phyloP scores from a whole-genome alignment of 2,113 vertebrate genomes.

The Psittacara wagleri region DNA sequence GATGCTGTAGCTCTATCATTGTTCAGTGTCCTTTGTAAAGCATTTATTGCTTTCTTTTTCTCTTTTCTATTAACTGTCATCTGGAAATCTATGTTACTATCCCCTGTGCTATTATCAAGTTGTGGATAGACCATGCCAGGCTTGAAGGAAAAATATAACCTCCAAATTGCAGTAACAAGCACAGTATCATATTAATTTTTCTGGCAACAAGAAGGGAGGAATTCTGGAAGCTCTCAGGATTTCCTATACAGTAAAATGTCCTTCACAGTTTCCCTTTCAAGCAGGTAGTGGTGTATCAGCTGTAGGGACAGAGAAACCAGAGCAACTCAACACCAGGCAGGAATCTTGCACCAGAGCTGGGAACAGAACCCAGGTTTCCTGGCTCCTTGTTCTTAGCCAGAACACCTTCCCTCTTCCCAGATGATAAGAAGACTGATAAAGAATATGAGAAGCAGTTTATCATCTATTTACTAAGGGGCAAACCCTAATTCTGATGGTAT shows the following conservation, averaged over 20 bases:
- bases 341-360: neutral
- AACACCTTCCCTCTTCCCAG: neutral
- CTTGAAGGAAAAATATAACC: neutral
- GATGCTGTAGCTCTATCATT: neutral
- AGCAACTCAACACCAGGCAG: neutral
- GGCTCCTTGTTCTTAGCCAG: neutral
- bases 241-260: neutral
- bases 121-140: neutral
- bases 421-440: slow-evolving; percentile 10
- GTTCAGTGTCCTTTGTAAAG: neutral
- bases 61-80: neutral
- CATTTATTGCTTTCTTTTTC: neutral
- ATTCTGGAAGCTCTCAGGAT: neutral
- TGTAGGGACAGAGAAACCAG: neutral
- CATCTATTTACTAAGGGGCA: neutral
- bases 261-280: neutral
- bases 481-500: neutral
- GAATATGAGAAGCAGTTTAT: neutral
- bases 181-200: neutral
- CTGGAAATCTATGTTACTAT: neutral
- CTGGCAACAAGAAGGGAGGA: neutral
- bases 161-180: neutral
- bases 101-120: neutral
- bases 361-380: neutral
- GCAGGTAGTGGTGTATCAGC: neutral